These are phyloP conservation scores for Ectropis crepuscularia DNA, from an alignment of 2,888 invertebrate species.

Conservation along the genomic window DNA sequence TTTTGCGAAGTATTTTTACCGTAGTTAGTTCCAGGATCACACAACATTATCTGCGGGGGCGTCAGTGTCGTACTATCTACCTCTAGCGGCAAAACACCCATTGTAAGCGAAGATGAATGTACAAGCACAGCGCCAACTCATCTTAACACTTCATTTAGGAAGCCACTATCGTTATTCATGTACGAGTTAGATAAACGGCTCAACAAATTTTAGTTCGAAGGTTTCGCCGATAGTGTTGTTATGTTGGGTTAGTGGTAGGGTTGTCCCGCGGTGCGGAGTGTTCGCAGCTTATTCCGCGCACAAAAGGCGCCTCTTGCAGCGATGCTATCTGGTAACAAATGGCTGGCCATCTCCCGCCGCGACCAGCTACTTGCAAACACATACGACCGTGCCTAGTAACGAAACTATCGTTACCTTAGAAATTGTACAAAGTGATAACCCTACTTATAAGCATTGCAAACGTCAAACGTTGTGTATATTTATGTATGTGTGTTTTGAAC, in stretches of 20 bases:
- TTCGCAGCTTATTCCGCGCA: conserved; percentile 6
- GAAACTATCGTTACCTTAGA: too few species aligned
- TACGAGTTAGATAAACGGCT: neutral
- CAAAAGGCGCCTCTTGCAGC: conserved; percentile 15
- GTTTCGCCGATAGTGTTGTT: neutral
- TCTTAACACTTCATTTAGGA: too few species aligned
- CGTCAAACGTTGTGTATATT: too few species aligned
- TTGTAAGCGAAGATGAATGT: conserved; percentile 6
- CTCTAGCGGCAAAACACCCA: conserved; percentile 9
- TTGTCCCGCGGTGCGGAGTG: conserved; percentile 3
- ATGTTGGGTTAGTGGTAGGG: neutral
- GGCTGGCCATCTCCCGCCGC: conserved; percentile 11
- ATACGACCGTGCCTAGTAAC: neutral
- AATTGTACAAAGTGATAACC: too few species aligned
- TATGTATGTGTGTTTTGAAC: too few species aligned
- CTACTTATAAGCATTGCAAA: too few species aligned
- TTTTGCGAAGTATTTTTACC: too few species aligned
- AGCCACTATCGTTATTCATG: neutral
- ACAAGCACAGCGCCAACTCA: neutral
- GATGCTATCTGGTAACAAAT: conserved; percentile 26
- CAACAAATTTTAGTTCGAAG: neutral
- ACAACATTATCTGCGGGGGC: neutral
- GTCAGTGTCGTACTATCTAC: neutral
- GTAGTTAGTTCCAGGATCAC: too few species aligned
- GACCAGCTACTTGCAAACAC: conserved; percentile 4